Base-by-base conservation (phyloP, 1,140 invertebrate genomes). In the Neotoxoptera formosana region DNA sequence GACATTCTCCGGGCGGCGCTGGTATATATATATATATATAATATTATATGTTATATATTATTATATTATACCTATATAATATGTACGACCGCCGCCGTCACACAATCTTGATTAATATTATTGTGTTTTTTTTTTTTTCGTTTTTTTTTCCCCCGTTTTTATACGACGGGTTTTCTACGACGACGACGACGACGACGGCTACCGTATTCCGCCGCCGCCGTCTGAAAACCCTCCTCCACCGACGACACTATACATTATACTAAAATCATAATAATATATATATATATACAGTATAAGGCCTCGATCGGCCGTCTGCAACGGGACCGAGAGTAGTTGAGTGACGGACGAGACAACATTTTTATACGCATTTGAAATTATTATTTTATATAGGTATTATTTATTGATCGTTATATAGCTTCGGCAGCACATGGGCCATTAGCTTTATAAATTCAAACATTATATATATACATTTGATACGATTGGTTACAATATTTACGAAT, bases 71-170 rank as follows among this genome's bases (percentile, higher is more conserved):
- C 60, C 60, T 76, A 76, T 76, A 76, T 76, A 76, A 76, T 76
- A 76, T 76, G 60, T 76, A 76, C 60, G 30, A 76, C 84, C 45
- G 60, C 84, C 45, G 60, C 84, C 84, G 36, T 86, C 84, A 86
- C 41, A 47, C 84, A 47, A 86, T 86, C 84, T 86, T 86, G 84
- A 86, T 86, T 86, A 86, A 47, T 86, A 76, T 76, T 76, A 86
- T 86, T 86, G 45, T 86, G 84, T 86, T 45, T 17, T 86, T 76
- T n/a, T 17, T 67, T 67, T 67, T 30, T 67, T 67, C n/a, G 30
- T 67, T 67, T 67, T 67, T 76, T 76, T 76, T 17, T n/a, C n/a
- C n/a, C n/a, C n/a, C 14, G 6, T 76, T 76, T 76, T 76, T 86
- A 41, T 86, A 86, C 41, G 84, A 86, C 84, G 41, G 84, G 84